Base-by-base conservation (phyloP, 2,113 vertebrate species). In the Elaphurus davidianus region DNA sequence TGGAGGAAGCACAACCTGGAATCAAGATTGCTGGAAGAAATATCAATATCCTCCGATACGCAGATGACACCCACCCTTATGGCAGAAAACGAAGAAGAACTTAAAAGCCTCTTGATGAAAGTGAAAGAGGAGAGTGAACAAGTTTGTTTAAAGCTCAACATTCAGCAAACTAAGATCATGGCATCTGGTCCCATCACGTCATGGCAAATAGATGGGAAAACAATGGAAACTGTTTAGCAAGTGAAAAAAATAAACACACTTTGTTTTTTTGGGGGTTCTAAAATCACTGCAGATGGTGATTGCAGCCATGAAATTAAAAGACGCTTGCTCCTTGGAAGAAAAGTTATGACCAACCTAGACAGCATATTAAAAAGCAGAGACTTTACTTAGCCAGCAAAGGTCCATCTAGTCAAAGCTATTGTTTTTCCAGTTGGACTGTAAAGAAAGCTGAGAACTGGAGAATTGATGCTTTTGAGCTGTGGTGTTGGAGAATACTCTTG, bases 391-490 rank as follows among this genome's bases (percentile, higher is more conserved):
- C 33, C 33, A n/a, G 17, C 15, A n/a, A 64, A 64, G 3, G 7
- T 64, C 33, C 33, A n/a, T 64, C 30, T 64, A 64, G 33, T 64
- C 15, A n/a, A n/a, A 19, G 33, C 7, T n/a, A 19, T 64, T 8
- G 7, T n/a, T 64, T 64, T 64, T 64, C 62, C 16, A 64, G 7
- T 64, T 64, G 62, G 62, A 64, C 62, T n/a, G 2, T n/a, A n/a
- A 64, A 64, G 33, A 64, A n/a, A n/a, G 33, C 33, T n/a, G 62
- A 64, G 16, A 0, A 2, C 62, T 0, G 0, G n/a, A 67, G 33
- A 67, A 33, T 10, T 67, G 62, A n/a, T 67, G 7, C 16, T 67
- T n/a, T 67, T 67, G 33, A 67, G 0, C 33, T 67, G 33, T 67
- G 62, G 33, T n/a, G 7, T n/a, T n/a, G 62, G 16, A n/a, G 62